These are phyloP conservation scores for Turritopsis dohrnii DNA, from an alignment of 30 jellyfish, hydroid and myxozoan species.

Conservation along the genomic window DNA sequence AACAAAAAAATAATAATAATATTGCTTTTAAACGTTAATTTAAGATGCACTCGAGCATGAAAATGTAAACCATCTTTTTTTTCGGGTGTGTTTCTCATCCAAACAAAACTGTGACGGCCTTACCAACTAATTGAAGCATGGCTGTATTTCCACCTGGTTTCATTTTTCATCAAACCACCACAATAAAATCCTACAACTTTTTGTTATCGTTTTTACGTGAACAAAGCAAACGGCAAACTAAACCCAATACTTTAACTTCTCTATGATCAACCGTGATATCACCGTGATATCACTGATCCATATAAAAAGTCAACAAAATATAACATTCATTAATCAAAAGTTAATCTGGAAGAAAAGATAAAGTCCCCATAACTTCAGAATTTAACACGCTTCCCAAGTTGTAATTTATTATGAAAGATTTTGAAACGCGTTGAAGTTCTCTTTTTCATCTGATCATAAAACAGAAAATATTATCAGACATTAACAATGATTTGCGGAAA, in stretches of 20 bases:
- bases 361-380: too few relatives aligned
- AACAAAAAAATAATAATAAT: too few relatives aligned
- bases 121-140: not conserved
- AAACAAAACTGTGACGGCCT: not conserved
- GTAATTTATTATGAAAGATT: not conserved
- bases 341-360: too few relatives aligned
- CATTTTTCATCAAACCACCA: too few relatives aligned
- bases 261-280: not conserved
- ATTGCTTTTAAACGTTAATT: too few relatives aligned
- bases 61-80: not conserved
- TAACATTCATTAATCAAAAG: too few relatives aligned
- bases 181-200: too few relatives aligned
- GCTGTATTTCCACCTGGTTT: not conserved
- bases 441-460: not conserved
- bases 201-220: too few relatives aligned
- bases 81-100: not conserved
- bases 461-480: not conserved
- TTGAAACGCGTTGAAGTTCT: not conserved
- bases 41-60: not conserved
- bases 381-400: not conserved
- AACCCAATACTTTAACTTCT: too few relatives aligned
- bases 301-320: too few relatives aligned
- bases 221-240: too few relatives aligned
- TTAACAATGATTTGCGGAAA: not conserved
- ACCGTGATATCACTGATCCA: not conserved